These are phyloP conservation scores for Burhinus bistriatus DNA, from an alignment of 2,113 vertebrate species.

Conservation along the genomic window DNA sequence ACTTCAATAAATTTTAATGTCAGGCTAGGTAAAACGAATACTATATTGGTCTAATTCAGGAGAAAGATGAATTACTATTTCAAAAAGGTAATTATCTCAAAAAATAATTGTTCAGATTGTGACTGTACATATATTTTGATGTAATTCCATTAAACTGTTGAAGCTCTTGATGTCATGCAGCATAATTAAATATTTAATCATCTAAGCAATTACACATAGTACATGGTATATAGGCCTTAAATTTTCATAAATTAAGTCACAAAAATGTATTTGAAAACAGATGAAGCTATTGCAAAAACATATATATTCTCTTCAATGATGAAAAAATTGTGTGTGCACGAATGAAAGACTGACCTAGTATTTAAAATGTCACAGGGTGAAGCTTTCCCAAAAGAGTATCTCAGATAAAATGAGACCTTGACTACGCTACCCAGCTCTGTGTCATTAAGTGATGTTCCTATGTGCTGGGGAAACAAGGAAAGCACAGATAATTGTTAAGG, in stretches of 20 bases:
- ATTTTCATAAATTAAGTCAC: background rate
- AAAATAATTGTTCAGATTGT: background rate
- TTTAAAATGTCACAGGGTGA: background rate
- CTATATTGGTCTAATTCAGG: background rate
- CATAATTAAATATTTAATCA: background rate
- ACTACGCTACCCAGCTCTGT: fast-evolving
- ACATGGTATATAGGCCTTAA: background rate
- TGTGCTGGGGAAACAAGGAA: background rate
- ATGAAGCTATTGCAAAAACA: background rate
- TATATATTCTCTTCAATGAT: background rate
- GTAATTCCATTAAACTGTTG: background rate
- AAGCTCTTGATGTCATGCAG: background rate
- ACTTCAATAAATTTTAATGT: background rate
- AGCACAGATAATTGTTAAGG: background rate
- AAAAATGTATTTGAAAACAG: background rate
- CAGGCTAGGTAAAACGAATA: background rate
- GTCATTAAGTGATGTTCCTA: background rate
- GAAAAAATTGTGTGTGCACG: background rate
- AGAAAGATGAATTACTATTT: background rate
- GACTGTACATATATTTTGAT: background rate
- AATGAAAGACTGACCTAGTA: background rate
- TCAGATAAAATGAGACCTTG: background rate
- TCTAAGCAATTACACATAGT: background rate
- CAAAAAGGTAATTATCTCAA: background rate
- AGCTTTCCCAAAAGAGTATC: background rate